Evolutionary conservation across 1,140 invertebrate species (phyloP).

Genomic region (Drosophila kurseongensis): DNA sequence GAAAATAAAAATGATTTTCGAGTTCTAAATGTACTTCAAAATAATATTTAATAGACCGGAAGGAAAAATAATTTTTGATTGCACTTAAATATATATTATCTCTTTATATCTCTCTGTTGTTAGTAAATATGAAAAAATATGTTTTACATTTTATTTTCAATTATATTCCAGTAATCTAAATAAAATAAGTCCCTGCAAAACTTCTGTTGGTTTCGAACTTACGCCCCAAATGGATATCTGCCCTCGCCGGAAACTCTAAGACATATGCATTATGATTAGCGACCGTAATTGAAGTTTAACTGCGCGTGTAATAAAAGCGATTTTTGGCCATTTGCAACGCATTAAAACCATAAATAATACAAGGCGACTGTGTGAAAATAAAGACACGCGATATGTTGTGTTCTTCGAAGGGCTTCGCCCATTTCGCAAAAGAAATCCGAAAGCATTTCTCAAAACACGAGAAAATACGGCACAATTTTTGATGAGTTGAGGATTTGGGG

Average conservation of each 20-base stretch:
- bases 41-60: too few relatives aligned
- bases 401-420: conserved; percentile 4
- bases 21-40: too few relatives aligned
- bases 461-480: conserved; percentile 37
- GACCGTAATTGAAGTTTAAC: conserved; percentile 81
- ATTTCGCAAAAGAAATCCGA: conserved; percentile 54
- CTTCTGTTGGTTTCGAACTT: too few relatives aligned
- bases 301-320: conserved; percentile 83
- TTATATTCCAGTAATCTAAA: too few relatives aligned
- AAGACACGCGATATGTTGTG: conserved; percentile 65
- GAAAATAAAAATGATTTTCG: not conserved
- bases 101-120: too few relatives aligned
- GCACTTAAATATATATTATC: too few relatives aligned
- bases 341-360: conserved; percentile 82
- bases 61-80: too few relatives aligned
- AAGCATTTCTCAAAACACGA: conserved; percentile 57
- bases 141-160: too few relatives aligned
- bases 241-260: conserved; percentile 34
- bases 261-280: conserved; percentile 77
- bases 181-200: too few relatives aligned
- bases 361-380: conserved; percentile 65
- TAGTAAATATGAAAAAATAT: too few relatives aligned
- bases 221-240: not conserved
- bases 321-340: conserved; percentile 82
- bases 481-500: conserved; percentile 57